Evolutionary conservation across 2,888 invertebrate species (phyloP).

Genomic region (Tipula vernalis): DNA sequence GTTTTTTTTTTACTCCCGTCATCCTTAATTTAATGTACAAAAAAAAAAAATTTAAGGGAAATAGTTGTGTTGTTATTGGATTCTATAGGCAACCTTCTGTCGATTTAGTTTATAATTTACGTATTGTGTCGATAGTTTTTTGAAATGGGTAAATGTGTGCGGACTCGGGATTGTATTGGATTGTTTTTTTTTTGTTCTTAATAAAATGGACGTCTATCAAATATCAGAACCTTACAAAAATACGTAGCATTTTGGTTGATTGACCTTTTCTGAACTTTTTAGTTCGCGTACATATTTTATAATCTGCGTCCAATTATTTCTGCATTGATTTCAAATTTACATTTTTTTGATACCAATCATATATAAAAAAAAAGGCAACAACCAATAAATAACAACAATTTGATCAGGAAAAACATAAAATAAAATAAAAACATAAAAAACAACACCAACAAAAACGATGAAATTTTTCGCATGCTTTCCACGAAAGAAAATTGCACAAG

Average conservation of each 20-base stretch:
- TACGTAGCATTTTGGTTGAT: background rate
- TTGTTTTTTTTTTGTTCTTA: too few species aligned
- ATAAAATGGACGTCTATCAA: background rate
- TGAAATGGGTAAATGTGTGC: background rate
- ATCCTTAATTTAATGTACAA: background rate
- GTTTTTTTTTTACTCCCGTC: background rate
- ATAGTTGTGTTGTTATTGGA: background rate
- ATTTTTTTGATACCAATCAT: background rate
- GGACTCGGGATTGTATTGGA: background rate
- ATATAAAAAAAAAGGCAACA: background rate
- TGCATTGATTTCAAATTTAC: background rate
- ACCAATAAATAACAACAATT: background rate
- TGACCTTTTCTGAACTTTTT: background rate
- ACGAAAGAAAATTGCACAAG: background rate
- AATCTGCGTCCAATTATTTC: background rate
- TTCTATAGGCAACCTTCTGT: background rate
- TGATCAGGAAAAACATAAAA: background rate
- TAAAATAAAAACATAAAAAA: background rate
- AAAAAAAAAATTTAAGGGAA: background rate
- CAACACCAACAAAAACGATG: background rate
- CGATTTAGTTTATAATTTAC: background rate
- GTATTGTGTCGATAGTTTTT: background rate
- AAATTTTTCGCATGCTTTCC: background rate
- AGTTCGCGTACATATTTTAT: background rate
- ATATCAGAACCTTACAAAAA: background rate